Base-by-base conservation (phyloP, 2,113 vertebrate species). In the Taurulus bubalis region DNA sequence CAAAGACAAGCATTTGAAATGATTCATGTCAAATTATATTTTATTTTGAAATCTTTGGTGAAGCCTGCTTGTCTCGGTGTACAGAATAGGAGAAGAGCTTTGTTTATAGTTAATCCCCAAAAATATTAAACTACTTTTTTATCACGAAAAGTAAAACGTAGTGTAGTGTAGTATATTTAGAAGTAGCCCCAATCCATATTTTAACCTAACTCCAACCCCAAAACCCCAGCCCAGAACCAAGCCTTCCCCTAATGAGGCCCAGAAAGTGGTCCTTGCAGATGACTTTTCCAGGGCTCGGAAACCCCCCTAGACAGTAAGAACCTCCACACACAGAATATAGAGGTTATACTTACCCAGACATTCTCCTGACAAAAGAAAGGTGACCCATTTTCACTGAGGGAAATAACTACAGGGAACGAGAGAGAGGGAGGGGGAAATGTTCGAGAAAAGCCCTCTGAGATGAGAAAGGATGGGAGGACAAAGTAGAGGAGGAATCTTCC, bases 311-410 rank as follows among this genome's bases (percentile, higher is more conserved):
- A 77, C 70, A 74, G 63, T 82, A 59, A 55, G 79, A 85, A 58
- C 53, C 66, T 56, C 1, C 47, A 22, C 56, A 40, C 63, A 71
- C 58, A 70, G 10, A 14, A 84, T 71, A 22, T 75, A 74, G 80
- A 85, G 87, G 81, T 85, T 85, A 90, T 84, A 85, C 78, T 81
- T 82, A 70, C 74, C 66, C 60, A 80, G 84, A 79, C 68, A 73
- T 89, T 73, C 85, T 90, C 85, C 74, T 85, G 83, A 85, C 73
- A 83, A 73, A 92, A 79, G 83, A 82, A 91, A 93, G 86, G 88
- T 94, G 92, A 94, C 94, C 94, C 88, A 94, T 93, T 94, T 94
- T 90, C 73, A 84, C 88, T 60, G 24, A 82, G 85, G 85, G 90
- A 89, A 87, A 89, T 66, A 81, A 90, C 79, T 90, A 83, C 55